Evolutionary conservation across 2,888 invertebrate species (phyloP), one percentile per base, ranked within the genome.

Genomic region (Apamea monoglypha): DNA sequence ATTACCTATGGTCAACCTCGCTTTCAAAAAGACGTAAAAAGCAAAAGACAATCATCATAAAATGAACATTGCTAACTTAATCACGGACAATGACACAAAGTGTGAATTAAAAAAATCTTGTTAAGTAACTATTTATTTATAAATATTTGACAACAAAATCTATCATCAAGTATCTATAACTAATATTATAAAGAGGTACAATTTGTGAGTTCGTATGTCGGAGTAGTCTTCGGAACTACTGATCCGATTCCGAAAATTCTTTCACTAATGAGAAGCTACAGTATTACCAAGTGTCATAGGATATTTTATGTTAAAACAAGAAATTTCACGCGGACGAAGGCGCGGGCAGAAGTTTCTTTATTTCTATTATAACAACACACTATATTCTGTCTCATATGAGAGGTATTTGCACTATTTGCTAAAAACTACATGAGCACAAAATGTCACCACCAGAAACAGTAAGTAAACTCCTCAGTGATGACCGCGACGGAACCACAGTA

Each of bases 381-480:
- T n/a, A 29, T 29, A 29, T 50, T 50, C 21, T 29, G 12, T 32
- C n/a, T 53, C 18, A 40, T 7, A 2, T 0, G 4, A 6, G 1
- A 47, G 6, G 29, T 61, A 69, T 80, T 67, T 81, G 40, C 59
- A 4, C 21, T 63, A 80, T 80, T 73, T 80, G 40, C 67, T 16
- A 29, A 4, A n/a, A 81, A 29, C n/a, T 29, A 29, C 16, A 47
- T 36, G 2, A 25, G 67, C 21, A 47, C 21, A 25, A 63, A 56
- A 61, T 59, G 59, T 64, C 47, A 63, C 25, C 10, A 68, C 12
- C 63, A 32, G 53, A 68, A 66, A 53, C 64, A 77, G 14, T 47
- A n/a, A 12, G 74, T 64, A 64, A 56, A 70, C 76, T 71, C 32
- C 40, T 68, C 10, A 25, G 63, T 44, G 74, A 82, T 64, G 68